phyloP scores from a whole-genome alignment of 2,888 invertebrate genomes.

The Nephrotoma appendiculata region DNA sequence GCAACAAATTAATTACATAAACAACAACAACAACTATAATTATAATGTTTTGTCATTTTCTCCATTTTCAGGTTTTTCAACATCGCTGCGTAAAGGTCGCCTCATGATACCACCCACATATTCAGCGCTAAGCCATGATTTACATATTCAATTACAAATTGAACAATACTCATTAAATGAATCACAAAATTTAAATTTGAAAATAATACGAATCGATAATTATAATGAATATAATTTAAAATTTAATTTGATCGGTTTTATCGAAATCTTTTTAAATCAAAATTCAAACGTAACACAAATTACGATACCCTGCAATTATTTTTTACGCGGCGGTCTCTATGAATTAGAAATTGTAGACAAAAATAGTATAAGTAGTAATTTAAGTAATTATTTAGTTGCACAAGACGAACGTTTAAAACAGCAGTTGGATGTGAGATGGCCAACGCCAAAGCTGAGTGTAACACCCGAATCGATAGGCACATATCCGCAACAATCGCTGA shows the following conservation, averaged over 20 bases:
- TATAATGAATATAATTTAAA: conserved; percentile 15
- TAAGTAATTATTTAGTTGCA: conserved; percentile 7
- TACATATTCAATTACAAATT: conserved; percentile 49
- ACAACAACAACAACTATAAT: no score
- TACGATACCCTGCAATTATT: conserved; percentile 54
- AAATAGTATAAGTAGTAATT: conserved; percentile 14
- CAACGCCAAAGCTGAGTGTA: conserved; percentile 53
- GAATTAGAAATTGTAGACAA: conserved; percentile 33
- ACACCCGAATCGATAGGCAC: conserved; percentile 65
- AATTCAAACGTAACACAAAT: conserved; percentile 30
- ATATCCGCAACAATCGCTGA: conserved; percentile 60
- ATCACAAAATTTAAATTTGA: conserved; percentile 29
- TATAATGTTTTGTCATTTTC: neutral
- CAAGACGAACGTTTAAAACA: conserved; percentile 27
- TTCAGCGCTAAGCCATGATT: conserved; percentile 65
- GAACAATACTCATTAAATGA: conserved; percentile 24
- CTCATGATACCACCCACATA: conserved; percentile 60
- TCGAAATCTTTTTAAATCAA: conserved; percentile 13
- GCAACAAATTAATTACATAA: neutral
- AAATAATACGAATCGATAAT: conserved; percentile 36
- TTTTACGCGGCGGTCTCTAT: conserved; percentile 55
- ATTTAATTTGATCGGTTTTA: conserved; percentile 21
- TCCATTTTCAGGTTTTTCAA: neutral
- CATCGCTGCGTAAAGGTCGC: conserved; percentile 23
- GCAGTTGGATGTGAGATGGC: conserved; percentile 69